Percentiles rank a stretch among this genome's conserved stretches.
Conservation (phyloP, 2,888 invertebrate genomes). For the Conomelus anceps region DNA sequence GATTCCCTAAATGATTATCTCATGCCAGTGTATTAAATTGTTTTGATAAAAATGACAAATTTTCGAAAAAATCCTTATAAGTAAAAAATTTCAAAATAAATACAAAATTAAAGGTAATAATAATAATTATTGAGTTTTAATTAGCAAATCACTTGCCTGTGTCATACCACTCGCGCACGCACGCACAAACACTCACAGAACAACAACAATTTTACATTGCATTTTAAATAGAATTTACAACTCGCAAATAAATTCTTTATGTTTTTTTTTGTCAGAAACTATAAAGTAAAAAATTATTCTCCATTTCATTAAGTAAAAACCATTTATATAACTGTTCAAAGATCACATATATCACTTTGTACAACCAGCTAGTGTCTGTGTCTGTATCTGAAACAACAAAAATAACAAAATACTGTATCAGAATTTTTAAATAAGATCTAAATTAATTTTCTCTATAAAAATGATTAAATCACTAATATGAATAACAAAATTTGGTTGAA, state of each 20-base stretch:
- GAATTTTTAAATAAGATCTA: background rate
- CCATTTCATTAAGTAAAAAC: background rate
- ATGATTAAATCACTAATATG: background rate
- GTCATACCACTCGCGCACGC: background rate
- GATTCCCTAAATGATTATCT: background rate
- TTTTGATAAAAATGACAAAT: background rate
- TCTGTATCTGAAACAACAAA: slow-evolving; percentile 13
- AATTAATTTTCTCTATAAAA: background rate
- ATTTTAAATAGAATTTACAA: background rate
- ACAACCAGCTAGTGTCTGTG: background rate
- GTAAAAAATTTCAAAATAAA: background rate
- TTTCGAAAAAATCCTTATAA: background rate
- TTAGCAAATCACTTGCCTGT: background rate
- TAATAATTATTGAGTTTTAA: background rate
- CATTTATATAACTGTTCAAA: background rate
- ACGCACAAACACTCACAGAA: background rate
- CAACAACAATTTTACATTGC: background rate
- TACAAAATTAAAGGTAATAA: background rate
- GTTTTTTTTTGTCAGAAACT: background rate
- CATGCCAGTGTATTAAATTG: background rate
- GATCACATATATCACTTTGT: background rate
- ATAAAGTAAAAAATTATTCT: background rate
- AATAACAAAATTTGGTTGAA: too few species aligned
- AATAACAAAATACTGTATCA: background rate
- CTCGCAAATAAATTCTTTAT: background rate